These are phyloP conservation scores for Pempheris klunzingeri DNA, from an alignment of 2,797 vertebrate species.

Conservation along the genomic window DNA sequence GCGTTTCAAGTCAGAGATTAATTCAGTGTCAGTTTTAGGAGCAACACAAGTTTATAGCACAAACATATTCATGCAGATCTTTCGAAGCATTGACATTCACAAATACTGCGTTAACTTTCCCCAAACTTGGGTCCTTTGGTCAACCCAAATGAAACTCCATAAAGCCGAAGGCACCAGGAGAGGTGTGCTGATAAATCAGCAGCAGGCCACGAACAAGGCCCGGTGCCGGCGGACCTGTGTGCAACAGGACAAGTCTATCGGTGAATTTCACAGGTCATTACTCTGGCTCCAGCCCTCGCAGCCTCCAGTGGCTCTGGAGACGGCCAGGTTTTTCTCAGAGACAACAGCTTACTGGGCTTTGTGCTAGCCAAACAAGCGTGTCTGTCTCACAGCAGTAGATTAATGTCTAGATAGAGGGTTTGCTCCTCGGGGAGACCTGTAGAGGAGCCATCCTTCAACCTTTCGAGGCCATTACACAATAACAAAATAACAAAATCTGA, in stretches of 20 bases:
- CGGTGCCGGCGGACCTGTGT: constrained; percentile 77
- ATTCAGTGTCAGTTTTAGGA: neutral
- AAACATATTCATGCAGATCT: neutral
- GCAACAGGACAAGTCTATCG: constrained; percentile 80
- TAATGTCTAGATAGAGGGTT: constrained; percentile 79
- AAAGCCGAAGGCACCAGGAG: constrained; percentile 60
- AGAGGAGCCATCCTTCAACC: constrained; percentile 80
- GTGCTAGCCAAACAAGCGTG: constrained; percentile 82
- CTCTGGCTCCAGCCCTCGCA: constrained; percentile 84
- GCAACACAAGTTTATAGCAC: no score
- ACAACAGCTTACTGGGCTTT: constrained; percentile 83
- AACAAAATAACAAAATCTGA: constrained; percentile 76
- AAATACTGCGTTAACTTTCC: constrained; percentile 27
- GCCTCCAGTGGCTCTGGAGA: constrained; percentile 83
- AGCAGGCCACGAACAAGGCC: constrained; percentile 59
- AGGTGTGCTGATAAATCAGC: constrained; percentile 72
- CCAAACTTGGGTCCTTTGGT: constrained; percentile 6
- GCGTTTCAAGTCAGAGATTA: neutral
- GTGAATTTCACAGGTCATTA: constrained; percentile 87
- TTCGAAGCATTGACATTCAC: constrained; percentile 2
- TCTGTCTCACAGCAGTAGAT: constrained; percentile 83
- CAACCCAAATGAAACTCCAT: constrained; percentile 47
- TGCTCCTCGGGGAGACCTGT: constrained; percentile 73
- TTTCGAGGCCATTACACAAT: constrained; percentile 73
- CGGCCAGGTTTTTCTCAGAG: constrained; percentile 77